phyloP scores from a whole-genome alignment of 2,797 vertebrate genomes.

The Anolis apletophallus region DNA sequence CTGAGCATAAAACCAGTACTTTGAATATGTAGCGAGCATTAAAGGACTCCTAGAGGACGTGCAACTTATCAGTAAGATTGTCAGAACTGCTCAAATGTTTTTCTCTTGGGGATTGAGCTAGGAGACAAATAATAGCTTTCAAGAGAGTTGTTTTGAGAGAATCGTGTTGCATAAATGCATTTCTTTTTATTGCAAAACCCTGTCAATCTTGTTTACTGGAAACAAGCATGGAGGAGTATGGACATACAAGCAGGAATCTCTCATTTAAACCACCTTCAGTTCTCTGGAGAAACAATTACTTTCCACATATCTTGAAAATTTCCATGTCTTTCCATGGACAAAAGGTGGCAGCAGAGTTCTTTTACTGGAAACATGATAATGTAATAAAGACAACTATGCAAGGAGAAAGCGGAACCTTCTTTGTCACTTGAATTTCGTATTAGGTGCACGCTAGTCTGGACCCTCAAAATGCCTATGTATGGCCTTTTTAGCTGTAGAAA shows the following conservation, averaged over 20 bases:
- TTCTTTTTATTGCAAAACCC: background rate
- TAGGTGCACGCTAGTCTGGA: background rate
- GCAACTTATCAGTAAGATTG: no score
- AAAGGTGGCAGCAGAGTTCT: constrained; percentile 16
- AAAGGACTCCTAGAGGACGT: no score
- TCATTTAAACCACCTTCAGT: background rate
- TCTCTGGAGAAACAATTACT: background rate
- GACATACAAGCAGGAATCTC: background rate
- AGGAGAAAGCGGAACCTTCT: background rate
- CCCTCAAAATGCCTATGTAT: background rate
- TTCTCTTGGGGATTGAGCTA: background rate
- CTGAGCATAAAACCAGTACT: background rate
- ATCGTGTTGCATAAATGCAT: background rate
- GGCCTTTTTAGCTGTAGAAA: no score
- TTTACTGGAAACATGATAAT: background rate
- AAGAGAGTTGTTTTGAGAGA: background rate
- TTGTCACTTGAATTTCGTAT: background rate
- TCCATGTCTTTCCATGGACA: background rate
- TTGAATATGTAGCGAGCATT: background rate
- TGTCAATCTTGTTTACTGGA: background rate
- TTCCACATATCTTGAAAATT: background rate
- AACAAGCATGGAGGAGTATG: background rate
- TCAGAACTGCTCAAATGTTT: background rate
- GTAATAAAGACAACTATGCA: no score
- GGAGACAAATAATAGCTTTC: background rate